These are phyloP conservation scores for Leguminivora glycinivorella DNA, from an alignment of 1,140 invertebrate species.

Conservation along the genomic window DNA sequence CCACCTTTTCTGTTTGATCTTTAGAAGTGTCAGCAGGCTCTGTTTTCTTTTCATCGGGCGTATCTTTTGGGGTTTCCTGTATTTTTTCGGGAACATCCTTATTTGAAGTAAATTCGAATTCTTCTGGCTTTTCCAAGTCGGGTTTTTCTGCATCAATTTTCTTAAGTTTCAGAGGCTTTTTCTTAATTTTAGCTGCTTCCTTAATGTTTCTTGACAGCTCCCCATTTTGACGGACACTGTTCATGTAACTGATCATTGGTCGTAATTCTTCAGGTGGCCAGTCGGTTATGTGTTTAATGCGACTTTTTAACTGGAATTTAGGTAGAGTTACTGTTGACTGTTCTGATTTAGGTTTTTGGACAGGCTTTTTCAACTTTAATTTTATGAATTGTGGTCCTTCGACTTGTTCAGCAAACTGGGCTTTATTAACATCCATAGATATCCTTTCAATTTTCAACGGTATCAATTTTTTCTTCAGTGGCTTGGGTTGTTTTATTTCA, in stretches of 20 bases:
- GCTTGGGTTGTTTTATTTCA: constrained; percentile 14
- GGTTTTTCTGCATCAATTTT: constrained; percentile 47
- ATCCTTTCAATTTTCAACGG: constrained; percentile 57
- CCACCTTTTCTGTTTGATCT: constrained; percentile 18
- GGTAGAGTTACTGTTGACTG: constrained; percentile 76
- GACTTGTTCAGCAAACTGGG: constrained; percentile 64
- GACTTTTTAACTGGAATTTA: constrained; percentile 83
- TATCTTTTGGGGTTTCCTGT: constrained; percentile 32
- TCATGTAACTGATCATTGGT: constrained; percentile 74
- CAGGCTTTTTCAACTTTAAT: constrained; percentile 82
- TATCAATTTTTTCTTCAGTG: constrained; percentile 68
- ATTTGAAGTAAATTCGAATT: constrained; percentile 47
- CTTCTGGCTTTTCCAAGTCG: constrained; percentile 79
- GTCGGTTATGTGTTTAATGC: constrained; percentile 80
- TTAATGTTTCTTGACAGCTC: constrained; percentile 84
- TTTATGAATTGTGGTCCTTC: constrained; percentile 79
- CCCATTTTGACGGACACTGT: constrained; percentile 81
- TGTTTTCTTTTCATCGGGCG: constrained; percentile 49
- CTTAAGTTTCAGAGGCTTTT: constrained; percentile 79
- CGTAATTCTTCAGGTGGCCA: constrained; percentile 80
- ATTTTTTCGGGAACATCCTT: constrained; percentile 3
- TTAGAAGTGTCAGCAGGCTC: constrained; percentile 29
- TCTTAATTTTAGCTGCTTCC: constrained; percentile 83
- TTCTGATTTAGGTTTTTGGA: constrained; percentile 74
- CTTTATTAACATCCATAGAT: constrained; percentile 69